phyloP scores from a whole-genome alignment of 2,888 invertebrate genomes.

The Erebia palarica region DNA sequence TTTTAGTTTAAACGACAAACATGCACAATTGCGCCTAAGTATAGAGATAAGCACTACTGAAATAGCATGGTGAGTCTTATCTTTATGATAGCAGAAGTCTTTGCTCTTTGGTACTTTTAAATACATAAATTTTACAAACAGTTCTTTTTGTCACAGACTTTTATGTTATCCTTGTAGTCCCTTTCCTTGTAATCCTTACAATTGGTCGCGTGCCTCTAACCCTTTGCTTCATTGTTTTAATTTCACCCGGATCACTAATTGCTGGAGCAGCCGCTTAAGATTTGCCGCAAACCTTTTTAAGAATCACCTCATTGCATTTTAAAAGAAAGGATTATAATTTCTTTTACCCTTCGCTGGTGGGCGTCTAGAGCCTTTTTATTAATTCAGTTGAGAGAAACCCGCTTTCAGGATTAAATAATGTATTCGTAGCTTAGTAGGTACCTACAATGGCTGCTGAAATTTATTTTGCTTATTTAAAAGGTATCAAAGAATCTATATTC shows the following conservation, averaged over 20 bases:
- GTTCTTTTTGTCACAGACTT: constrained; percentile 10
- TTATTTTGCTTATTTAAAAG: not conserved
- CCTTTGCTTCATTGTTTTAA: constrained; percentile 74
- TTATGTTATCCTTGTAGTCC: constrained; percentile 12
- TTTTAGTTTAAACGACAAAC: too few species aligned
- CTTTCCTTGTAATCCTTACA: constrained; percentile 40
- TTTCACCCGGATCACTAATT: constrained; percentile 77
- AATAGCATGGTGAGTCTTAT: too few species aligned
- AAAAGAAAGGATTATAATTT: constrained; percentile 82
- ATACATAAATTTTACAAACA: not conserved
- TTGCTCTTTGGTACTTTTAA: too few species aligned
- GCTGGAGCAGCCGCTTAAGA: constrained; percentile 75
- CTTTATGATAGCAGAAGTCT: too few species aligned
- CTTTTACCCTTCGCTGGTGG: constrained; percentile 62
- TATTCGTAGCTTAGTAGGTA: constrained; percentile 5
- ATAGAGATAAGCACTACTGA: too few species aligned
- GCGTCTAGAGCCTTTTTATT: constrained; percentile 65
- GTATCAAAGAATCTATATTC: not conserved
- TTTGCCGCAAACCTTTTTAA: constrained; percentile 78
- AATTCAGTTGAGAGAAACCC: constrained; percentile 66
- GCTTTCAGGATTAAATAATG: constrained; percentile 36
- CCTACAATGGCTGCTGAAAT: not conserved
- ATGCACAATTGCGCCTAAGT: too few species aligned
- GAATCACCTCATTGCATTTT: constrained; percentile 82
- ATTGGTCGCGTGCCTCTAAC: constrained; percentile 50